Evolutionary conservation across 2,113 vertebrate genomes (phyloP).

Genomic region (Panthera uncia): DNA sequence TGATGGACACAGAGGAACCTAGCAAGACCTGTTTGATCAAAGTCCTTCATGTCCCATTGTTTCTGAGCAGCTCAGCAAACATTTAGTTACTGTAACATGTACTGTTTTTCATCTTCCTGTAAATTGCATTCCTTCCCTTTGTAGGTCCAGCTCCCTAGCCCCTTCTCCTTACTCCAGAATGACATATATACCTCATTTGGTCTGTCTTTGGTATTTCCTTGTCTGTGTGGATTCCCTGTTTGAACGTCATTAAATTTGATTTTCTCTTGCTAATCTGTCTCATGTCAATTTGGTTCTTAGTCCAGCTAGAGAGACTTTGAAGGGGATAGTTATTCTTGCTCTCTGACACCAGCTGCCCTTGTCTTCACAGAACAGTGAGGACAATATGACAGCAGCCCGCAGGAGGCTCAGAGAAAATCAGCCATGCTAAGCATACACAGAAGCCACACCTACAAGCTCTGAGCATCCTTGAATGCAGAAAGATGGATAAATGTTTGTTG

Average conservation of each 20-base stretch:
- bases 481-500: not conserved
- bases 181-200: not conserved
- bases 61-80: not conserved
- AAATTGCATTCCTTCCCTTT: not conserved
- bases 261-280: not conserved
- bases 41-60: not conserved
- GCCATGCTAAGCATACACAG: not conserved
- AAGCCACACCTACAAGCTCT: not conserved
- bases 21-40: not conserved
- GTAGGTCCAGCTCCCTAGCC: not conserved
- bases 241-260: not conserved
- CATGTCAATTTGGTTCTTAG: not conserved
- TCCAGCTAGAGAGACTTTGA: not conserved
- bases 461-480: not conserved
- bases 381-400: not conserved
- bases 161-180: not conserved
- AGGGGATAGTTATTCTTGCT: not conserved
- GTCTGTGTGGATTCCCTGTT: not conserved
- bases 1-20: not conserved
- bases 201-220: not conserved
- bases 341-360: not conserved
- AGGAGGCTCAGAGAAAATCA: not conserved
- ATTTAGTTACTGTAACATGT: not conserved
- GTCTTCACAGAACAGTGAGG: not conserved
- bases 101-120: not conserved